phyloP scores from a whole-genome alignment of 1,140 invertebrate genomes.

The Delia radicum region DNA sequence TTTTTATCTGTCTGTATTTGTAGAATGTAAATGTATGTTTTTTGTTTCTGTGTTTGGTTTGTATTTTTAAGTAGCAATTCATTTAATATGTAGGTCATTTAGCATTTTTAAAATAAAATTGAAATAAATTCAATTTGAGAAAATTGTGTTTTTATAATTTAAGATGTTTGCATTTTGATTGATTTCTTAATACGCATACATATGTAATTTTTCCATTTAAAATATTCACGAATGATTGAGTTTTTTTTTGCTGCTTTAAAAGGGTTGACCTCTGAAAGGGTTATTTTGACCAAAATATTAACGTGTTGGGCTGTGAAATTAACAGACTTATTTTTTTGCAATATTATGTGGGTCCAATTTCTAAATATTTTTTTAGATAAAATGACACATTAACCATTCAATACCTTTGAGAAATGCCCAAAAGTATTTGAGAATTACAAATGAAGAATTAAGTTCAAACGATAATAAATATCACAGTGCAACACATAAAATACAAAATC shows the following conservation, averaged over 20 bases:
- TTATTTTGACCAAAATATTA: neutral
- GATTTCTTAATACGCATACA: neutral
- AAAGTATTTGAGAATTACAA: too few relatives aligned
- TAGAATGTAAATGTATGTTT: neutral
- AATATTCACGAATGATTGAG: neutral
- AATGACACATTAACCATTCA: too few relatives aligned
- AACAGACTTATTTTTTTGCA: too few relatives aligned
- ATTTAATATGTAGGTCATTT: neutral
- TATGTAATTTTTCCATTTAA: neutral
- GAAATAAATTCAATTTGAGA: neutral
- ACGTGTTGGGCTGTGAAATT: neutral
- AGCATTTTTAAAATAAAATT: neutral
- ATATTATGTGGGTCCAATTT: too few relatives aligned
- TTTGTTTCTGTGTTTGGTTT: neutral
- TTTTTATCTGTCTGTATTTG: neutral
- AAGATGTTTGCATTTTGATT: neutral
- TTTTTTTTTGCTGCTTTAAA: neutral
- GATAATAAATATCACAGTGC: too few relatives aligned
- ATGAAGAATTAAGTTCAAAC: too few relatives aligned
- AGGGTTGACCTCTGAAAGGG: neutral
- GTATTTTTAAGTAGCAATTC: neutral
- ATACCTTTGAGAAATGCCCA: too few relatives aligned
- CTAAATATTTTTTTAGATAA: too few relatives aligned
- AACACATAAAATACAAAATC: too few relatives aligned
- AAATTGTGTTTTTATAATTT: neutral